Evolutionary conservation across 2,888 invertebrate genomes (phyloP), one percentile per base, ranked within the genome.

Genomic region (Entomobrya proxima): DNA sequence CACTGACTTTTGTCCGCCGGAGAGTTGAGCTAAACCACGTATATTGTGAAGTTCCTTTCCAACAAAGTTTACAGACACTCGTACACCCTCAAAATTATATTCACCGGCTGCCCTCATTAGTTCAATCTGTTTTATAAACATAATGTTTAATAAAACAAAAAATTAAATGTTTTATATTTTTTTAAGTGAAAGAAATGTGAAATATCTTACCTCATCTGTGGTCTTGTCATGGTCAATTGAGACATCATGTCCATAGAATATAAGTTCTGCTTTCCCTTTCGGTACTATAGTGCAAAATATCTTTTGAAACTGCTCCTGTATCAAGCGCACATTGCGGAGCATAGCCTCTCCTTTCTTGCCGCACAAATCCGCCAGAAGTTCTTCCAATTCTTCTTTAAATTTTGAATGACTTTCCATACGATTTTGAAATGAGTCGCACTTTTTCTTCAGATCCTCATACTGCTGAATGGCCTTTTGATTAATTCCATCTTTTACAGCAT

Each of bases 1-100:
- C 18, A 94, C 90, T 6, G 93, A 93, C 89, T 94, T 93, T 91
- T 93, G 93, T 37, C 93, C 93, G 27, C 93, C 93, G n/a, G 93
- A 93, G 47, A 94, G 90, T 90, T 93, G 93, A 88, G 93, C 92
- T 92, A 94, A 93, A 90, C 93, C 93, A 76, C 92, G 91, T 91
- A 92, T 93, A 47, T 52, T 50, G 35, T 64, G 72, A 9, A 90
- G 92, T 92, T 3, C 91, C 91, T 64, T 92, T 37, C 80, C 86
- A 21, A 92, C 92, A 90, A 93, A 93, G 1, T 92, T 92, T 27
- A 93, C 93, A 91, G 92, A 89, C 27, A 87, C 50, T 37, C 80
- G 47, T 2, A 83, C 79, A 2, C 87, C 88, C n/a, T 69, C 50
- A 44, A 88, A 82, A 2, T 47, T 37, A 32, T 81, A 76, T 15